Evolutionary conservation across 2,797 vertebrate species (phyloP).

Genomic region (Pangasius mekongensis): DNA sequence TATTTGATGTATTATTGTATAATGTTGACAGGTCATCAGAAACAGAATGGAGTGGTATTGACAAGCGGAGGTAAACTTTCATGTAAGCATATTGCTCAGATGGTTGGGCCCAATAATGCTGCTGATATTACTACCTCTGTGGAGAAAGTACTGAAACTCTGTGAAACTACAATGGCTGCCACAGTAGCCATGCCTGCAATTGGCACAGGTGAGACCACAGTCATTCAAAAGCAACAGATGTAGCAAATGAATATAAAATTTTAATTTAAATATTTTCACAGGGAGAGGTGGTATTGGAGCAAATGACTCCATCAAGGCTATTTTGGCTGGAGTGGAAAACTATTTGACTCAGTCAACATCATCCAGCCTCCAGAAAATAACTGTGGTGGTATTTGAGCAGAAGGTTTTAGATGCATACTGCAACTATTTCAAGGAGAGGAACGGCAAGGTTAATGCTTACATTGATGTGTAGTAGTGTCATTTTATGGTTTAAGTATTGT

Average conservation of each 20-base stretch:
- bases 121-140: slow-evolving; percentile 54
- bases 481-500: background rate
- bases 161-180: slow-evolving; percentile 54
- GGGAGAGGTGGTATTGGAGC: slow-evolving; percentile 57
- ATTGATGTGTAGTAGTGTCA: background rate
- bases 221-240: background rate
- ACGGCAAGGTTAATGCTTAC: slow-evolving; percentile 46
- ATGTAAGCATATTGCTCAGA: slow-evolving; percentile 65
- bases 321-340: slow-evolving; percentile 59
- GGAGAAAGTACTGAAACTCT: slow-evolving; percentile 58
- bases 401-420: slow-evolving; percentile 45
- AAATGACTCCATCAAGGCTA: slow-evolving; percentile 55
- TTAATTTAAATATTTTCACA: slow-evolving; percentile 25
- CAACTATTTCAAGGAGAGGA: slow-evolving; percentile 44
- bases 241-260: background rate
- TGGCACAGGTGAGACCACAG: slow-evolving; percentile 62
- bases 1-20: background rate
- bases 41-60: slow-evolving; percentile 57
- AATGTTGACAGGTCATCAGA: slow-evolving; percentile 50
- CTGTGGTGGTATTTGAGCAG: slow-evolving; percentile 60
- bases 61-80: slow-evolving; percentile 62
- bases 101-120: slow-evolving; percentile 52
- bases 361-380: slow-evolving; percentile 54
- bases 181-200: slow-evolving; percentile 64
- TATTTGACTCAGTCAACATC: slow-evolving; percentile 48